Conservation (phyloP, 2,113 vertebrate genomes). For the Syngnathus typhle region DNA sequence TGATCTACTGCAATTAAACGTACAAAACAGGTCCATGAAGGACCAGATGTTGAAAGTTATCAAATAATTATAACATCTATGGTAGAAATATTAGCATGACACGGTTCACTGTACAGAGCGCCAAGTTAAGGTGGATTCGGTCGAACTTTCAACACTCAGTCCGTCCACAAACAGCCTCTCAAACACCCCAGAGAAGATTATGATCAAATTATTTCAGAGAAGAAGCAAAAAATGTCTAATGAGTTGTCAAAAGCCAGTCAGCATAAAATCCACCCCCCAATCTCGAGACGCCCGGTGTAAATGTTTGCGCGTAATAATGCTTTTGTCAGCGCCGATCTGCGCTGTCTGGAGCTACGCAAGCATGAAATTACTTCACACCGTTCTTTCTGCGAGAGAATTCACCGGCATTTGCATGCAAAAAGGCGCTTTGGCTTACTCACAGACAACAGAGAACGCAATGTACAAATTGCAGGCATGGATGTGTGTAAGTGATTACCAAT, state of each 20-base stretch:
- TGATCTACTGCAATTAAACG: no score
- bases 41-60: no score
- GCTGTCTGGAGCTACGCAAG: slow-evolving; percentile 1
- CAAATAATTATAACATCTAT: no score
- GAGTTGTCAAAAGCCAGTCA: slow-evolving; percentile 13
- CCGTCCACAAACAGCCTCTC: neutral
- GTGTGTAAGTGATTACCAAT: neutral
- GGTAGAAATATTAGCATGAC: no score
- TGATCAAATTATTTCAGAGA: neutral
- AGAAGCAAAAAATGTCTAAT: neutral
- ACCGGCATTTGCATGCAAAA: slow-evolving; percentile 1
- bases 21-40: no score
- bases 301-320: neutral
- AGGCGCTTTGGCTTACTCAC: neutral
- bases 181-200: neutral
- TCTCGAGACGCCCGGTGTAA: slow-evolving; percentile 1
- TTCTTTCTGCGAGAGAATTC: neutral
- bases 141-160: neutral
- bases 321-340: slow-evolving; percentile 5
- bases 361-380: slow-evolving; percentile 7
- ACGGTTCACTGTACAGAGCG: neutral
- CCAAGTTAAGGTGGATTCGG: neutral
- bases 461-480: neutral
- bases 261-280: neutral
- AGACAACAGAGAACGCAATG: neutral